Evolutionary conservation across 2,888 invertebrate species (phyloP), one percentile per base, ranked within the genome.

Genomic region (Oithona nana): DNA sequence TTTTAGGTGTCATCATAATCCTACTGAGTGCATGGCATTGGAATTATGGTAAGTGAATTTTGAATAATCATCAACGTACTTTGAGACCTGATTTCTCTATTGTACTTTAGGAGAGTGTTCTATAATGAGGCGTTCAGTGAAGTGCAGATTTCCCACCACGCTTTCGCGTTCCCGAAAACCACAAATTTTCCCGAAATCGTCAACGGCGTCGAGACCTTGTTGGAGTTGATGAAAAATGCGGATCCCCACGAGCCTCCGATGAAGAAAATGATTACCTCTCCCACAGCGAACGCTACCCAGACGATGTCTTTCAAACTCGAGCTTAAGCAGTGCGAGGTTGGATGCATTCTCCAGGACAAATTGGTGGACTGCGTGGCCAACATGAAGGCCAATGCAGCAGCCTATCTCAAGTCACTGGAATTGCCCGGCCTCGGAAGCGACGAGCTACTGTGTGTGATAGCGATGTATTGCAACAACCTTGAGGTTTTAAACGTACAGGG

Each of bases 111-210:
- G n/a, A 48, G 59, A 20, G 49, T 28, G 26, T 59, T 59, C 24
- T 59, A 50, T 50, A 24, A 59, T 20, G 28, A n/a, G 50, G 22
- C 24, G 16, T 50, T 50, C 24, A 48, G 22, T 1, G 49, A 59
- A n/a, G 28, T 59, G 6, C 20, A 22, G n/a, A 28, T 59, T 16
- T 4, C 29, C 26, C 59, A 59, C 49, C 59, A 59, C 26, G 59
- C 24, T n/a, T 59, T 59, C 28, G 59, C 59, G n/a, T 59, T 59
- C 49, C 59, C 59, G 22, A 59, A 59, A 28, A 59, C 59, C 50
- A 59, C 59, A n/a, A 59, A 59, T 28, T 59, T 50, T 28, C 59
- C 59, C 11, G 59, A 59, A 20, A 59, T 59, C 22, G 24, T 50
- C 26, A 13, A 24, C 39, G 20, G 29, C n/a, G 28, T 59, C 22